Base-by-base conservation (phyloP, 2,113 vertebrate genomes). In the Hippocampus barbouri region DNA sequence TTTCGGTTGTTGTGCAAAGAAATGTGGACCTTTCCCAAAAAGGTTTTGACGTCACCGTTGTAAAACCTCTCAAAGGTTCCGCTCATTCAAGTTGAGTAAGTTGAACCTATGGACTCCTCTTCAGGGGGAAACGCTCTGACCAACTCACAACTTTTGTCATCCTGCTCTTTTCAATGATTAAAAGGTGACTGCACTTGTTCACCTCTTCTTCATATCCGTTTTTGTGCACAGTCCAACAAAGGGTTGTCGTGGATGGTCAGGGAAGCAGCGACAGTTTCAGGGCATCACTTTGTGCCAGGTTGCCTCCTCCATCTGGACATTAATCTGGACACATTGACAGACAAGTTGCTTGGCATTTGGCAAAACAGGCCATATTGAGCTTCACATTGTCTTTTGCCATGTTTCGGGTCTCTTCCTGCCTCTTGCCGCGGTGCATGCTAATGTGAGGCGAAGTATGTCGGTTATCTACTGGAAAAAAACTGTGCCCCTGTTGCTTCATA, bases 401-500 rank as follows among this genome's bases (percentile, higher is more conserved):
- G 34, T 68, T 68, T 63, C 75, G 66, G 54, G 57, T 69, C 79
- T 70, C 25, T 69, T 69, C 16, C 57, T 72, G 72, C 65, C 75
- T 66, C 71, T 80, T 85, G 66, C 84, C 78, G 47, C 21, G 43
- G 82, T 70, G 56, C 82, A 84, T 89, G 87, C 85, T 86, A 88
- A 79, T 85, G 75, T 83, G 77, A 69, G 62, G 73, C 27, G 70
- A 87, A 86, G 75, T 88, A 90, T 92, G 47, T 76, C 10, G 74
- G 89, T 92, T 94, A 93, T 94, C 93, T 92, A 68, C 80, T 76
- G 71, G 91, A 88, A 88, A 91, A 90, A 84, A 81, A 69, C 85
- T 72, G 79, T 71, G 92, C 94, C 94, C 94, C 94, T 91, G 93
- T 90, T 94, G 90, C 91, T 94, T 93, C 93, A 93, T 93, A 91